Conservation (phyloP, 2,797 vertebrate species). For the Galaxias olidus region DNA sequence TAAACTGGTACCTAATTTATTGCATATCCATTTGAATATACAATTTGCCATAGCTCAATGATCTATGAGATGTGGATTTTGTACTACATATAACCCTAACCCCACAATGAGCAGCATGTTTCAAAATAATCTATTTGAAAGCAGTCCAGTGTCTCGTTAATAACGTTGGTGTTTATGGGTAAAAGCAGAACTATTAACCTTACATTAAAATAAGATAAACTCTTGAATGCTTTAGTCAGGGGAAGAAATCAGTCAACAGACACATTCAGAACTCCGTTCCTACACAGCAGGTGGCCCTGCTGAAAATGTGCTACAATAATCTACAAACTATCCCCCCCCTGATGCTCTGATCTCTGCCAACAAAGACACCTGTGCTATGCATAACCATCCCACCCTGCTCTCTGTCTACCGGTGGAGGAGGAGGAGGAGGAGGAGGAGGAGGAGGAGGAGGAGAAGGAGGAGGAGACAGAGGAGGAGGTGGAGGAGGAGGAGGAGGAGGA, state of each 20-base stretch:
- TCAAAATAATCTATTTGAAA: too few relatives aligned
- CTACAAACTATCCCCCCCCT: constrained; percentile 1
- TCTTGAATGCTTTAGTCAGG: too few relatives aligned
- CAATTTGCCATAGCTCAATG: constrained; percentile 28
- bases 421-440: background rate
- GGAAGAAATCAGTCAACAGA: too few relatives aligned
- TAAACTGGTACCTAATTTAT: constrained; percentile 69
- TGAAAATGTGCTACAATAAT: constrained; percentile 4
- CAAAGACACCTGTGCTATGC: constrained; percentile 10
- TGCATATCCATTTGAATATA: constrained; percentile 37
- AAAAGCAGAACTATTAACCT: too few relatives aligned
- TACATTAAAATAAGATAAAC: too few relatives aligned
- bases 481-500: background rate
- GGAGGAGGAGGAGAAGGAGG: background rate
- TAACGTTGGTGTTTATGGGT: too few relatives aligned
- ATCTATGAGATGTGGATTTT: constrained; percentile 13
- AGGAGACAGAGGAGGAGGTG: background rate
- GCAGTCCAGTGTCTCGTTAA: too few relatives aligned
- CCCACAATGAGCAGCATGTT: too few relatives aligned
- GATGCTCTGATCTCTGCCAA: constrained; percentile 3
- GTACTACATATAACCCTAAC: background rate
- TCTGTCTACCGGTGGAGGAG: background rate
- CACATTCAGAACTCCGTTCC: background rate
- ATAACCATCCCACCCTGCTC: background rate
- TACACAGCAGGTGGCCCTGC: constrained; percentile 1